Percentiles rank a stretch among this genome's conserved stretches.
Evolutionary conservation across 2,113 vertebrate genomes (phyloP).

Genomic region (Thalassarche chlororhynchos): DNA sequence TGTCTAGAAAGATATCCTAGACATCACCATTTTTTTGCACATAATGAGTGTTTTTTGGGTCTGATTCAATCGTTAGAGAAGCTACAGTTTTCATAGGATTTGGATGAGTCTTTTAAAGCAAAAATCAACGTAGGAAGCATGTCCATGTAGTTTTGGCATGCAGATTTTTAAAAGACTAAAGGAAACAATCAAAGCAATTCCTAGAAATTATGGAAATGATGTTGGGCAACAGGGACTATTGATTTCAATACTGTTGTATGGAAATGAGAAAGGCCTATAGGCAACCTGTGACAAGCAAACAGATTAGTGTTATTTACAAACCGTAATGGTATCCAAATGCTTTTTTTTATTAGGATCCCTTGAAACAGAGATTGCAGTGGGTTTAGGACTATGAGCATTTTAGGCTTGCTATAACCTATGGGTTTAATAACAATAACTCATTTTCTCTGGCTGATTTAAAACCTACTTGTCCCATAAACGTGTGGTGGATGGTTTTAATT

Average conservation of each 20-base stretch:
- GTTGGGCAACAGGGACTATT: background rate
- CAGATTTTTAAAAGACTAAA: background rate
- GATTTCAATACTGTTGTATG: background rate
- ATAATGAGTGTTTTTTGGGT: background rate
- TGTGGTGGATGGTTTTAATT: constrained; percentile 65
- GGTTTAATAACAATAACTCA: constrained; percentile 52
- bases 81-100: background rate
- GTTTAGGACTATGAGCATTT: background rate
- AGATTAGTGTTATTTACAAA: constrained; percentile 33
- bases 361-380: constrained; percentile 4
- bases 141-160: background rate
- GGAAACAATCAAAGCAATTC: background rate
- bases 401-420: constrained; percentile 42
- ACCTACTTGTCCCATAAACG: constrained; percentile 26
- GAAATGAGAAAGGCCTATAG: background rate
- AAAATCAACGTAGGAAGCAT: background rate
- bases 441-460: constrained; percentile 61
- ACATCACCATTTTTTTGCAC: background rate
- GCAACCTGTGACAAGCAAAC: background rate
- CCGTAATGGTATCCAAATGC: background rate
- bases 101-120: background rate
- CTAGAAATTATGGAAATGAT: constrained; percentile 2
- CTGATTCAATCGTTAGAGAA: background rate
- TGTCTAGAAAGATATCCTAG: background rate
- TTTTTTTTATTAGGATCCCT: background rate